Evolutionary conservation across 1,140 invertebrate species (phyloP), one percentile per base, ranked within the genome.

Genomic region (Meloidogyne hapla): DNA sequence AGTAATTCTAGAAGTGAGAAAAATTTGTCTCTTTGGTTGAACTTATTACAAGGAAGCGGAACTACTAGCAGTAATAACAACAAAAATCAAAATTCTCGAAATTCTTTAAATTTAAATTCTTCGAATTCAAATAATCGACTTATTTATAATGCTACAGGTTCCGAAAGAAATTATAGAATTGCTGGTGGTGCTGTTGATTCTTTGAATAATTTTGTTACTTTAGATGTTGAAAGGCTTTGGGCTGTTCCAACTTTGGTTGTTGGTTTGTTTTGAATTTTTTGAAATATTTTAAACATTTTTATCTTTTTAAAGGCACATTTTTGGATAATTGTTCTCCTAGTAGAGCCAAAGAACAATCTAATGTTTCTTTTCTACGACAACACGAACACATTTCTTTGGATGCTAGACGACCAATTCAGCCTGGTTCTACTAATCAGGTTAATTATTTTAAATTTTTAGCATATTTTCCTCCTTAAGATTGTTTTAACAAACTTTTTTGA

Each of bases 1-100:
- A 69, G 67, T 12, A 82, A 82, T 61, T 64, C 69, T 28, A 66
- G 67, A 42, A 81, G 79, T n/a, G 81, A 83, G 28, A 28, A 82
- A 26, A 84, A 84, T 75, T 63, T 82, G 21, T 40, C 56, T 1
- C 74, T 77, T 33, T 81, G 80, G 79, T 23, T 69, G n/a, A 25
- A 74, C 38, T 42, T 79, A 8, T 56, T 79, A 79, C 38, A 38
- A 40, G 13, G 33, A 79, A 77, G 40, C 18, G 65, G 64, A n/a
- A 25, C 25, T 28, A 42, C 15, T 15, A 23, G 21, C 38, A 80
- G 33, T n/a, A 62, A 40, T 48, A 21, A 8, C 13, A 21, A 70
- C 1, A 21, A 56, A n/a, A 42, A n/a, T 21, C 2, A 9, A 38
- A 28, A 13, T 45, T 21, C n/a, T 15, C 56, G 70, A 61, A 72